A percentile compares a stretch with the other conserved stretches of the same genome.
These are phyloP conservation scores for Copidosoma floridanum DNA, from an alignment of 1,140 invertebrate genomes.

Conservation along the genomic window DNA sequence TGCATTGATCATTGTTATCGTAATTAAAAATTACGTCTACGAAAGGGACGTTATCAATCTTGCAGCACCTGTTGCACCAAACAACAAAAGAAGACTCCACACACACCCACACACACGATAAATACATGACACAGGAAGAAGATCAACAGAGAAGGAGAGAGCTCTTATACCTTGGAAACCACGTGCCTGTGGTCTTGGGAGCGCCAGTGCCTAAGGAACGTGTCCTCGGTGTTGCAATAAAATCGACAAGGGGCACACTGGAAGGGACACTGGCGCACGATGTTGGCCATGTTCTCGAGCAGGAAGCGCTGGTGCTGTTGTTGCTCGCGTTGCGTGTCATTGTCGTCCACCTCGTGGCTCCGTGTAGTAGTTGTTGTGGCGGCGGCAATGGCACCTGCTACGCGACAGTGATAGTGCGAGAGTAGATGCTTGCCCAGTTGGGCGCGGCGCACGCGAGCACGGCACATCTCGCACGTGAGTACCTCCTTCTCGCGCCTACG, in stretches of 20 bases:
- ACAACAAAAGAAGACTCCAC: no score
- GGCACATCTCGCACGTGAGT: slow-evolving; percentile 68
- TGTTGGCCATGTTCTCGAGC: slow-evolving; percentile 72
- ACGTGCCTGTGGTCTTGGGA: slow-evolving; percentile 62
- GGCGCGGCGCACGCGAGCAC: slow-evolving; percentile 64
- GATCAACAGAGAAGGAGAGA: no score
- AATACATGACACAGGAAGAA: no score
- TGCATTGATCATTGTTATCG: no score
- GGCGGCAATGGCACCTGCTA: slow-evolving; percentile 61
- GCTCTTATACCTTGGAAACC: slow-evolving; percentile 53
- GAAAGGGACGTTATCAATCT: no score
- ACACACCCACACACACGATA: no score
- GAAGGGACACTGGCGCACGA: slow-evolving; percentile 77
- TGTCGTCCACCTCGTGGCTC: no score
- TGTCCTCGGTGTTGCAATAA: slow-evolving; percentile 74
- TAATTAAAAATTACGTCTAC: no score
- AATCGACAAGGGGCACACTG: slow-evolving; percentile 81
- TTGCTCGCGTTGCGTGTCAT: not conserved
- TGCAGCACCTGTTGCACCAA: no score
- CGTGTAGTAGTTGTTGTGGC: slow-evolving; percentile 51
- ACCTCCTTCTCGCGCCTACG: slow-evolving; percentile 61
- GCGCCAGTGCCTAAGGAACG: slow-evolving; percentile 74
- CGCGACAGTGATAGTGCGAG: slow-evolving; percentile 78
- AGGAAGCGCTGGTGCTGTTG: slow-evolving; percentile 62
- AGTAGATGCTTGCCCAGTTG: slow-evolving; percentile 81